Conservation (phyloP, 2,797 vertebrate genomes). For the Pipistrellus nathusii region DNA sequence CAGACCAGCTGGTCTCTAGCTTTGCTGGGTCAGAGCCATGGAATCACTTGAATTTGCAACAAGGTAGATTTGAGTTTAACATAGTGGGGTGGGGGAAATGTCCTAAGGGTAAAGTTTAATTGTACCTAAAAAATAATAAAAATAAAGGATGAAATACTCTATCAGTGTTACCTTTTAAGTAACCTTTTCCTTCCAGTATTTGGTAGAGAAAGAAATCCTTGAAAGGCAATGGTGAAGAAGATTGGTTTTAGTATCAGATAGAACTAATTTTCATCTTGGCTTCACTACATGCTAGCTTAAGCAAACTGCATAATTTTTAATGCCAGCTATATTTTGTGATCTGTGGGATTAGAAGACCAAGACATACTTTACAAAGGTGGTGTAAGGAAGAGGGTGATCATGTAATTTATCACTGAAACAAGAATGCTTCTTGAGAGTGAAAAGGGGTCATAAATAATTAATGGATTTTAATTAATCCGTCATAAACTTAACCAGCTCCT, state of each 20-base stretch:
- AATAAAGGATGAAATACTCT: not conserved
- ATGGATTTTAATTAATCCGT: not conserved
- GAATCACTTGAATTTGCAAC: slow-evolving; percentile 31
- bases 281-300: not conserved
- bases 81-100: not conserved
- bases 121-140: not conserved
- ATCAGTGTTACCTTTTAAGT: not conserved
- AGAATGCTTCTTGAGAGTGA: not conserved
- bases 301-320: not conserved
- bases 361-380: not conserved
- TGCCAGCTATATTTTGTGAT: not conserved
- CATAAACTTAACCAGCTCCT: not conserved
- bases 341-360: not conserved
- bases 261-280: not conserved
- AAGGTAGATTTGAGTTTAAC: slow-evolving; percentile 33
- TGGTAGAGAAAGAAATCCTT: not conserved
- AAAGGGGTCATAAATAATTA: not conserved
- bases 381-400: not conserved
- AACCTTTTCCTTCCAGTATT: not conserved
- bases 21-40: slow-evolving; percentile 33
- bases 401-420: not conserved
- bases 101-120: not conserved
- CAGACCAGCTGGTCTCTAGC: not conserved
- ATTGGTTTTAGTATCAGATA: not conserved
- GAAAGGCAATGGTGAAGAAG: not conserved